A percentile compares a stretch with the other conserved stretches of the same genome.
phyloP scores from a whole-genome alignment of 1,140 invertebrate genomes.

The Drosophila persimilis region DNA sequence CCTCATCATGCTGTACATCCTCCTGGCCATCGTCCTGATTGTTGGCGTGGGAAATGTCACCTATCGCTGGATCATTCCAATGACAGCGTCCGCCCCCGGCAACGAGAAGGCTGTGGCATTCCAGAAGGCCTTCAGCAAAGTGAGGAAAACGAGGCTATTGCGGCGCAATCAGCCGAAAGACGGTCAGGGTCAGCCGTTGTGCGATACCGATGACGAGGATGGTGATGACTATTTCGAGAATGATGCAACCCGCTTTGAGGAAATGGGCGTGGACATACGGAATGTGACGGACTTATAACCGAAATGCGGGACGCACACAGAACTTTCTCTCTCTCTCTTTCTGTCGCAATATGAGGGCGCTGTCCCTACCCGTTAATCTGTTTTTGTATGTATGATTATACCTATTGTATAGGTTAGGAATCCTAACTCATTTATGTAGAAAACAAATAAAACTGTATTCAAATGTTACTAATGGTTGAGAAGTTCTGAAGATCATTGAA shows the following conservation, averaged over 20 bases:
- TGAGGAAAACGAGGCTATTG: constrained; percentile 12
- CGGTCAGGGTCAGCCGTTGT: constrained; percentile 7
- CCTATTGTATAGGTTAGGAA: constrained; percentile 24
- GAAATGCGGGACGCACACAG: neutral
- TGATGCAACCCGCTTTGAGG: constrained; percentile 32
- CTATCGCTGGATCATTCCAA: constrained; percentile 45
- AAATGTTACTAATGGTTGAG: neutral
- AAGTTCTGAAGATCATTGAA: too few relatives aligned
- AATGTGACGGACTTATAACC: constrained; percentile 34
- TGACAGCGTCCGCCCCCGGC: neutral
- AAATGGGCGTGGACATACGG: constrained; percentile 60
- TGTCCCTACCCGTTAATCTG: too few relatives aligned
- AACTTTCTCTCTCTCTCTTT: too few relatives aligned
- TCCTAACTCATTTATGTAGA: too few relatives aligned
- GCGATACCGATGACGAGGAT: constrained; percentile 24
- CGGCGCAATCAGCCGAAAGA: neutral
- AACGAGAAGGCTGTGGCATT: constrained; percentile 54
- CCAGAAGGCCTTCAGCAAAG: constrained; percentile 23
- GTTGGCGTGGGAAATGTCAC: constrained; percentile 26
- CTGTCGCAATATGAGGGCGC: neutral
- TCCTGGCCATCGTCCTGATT: constrained; percentile 32
- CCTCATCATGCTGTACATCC: constrained; percentile 23
- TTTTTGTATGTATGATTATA: neutral
- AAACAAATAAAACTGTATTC: neutral
- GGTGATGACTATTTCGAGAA: constrained; percentile 26